Base-by-base conservation (phyloP, 1,140 invertebrate genomes). In the Amphibalanus amphitrite region DNA sequence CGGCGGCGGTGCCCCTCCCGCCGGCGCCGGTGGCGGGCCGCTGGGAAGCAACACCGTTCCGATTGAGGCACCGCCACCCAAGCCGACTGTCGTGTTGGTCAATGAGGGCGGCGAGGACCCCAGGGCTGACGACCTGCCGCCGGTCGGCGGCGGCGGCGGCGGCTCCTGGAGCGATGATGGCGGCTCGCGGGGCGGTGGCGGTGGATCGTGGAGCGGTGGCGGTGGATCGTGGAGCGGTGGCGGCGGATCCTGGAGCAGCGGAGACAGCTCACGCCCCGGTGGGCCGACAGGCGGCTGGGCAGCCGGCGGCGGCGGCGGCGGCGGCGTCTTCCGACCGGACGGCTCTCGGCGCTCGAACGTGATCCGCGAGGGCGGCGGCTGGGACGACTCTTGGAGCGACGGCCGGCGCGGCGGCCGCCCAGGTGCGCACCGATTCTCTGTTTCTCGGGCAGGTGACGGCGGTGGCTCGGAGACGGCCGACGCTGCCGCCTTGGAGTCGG, bases 101-200 rank as follows among this genome's bases (percentile, higher is more conserved):
- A 72, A 25, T 30, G 64, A 33, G 23, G 47, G 47, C 47, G 47
- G 47, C 47, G 47, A 59, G 47, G 47, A 59, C 23, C 47, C 47
- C 1, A 59, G 23, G 10, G 47, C 47, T 20, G 23, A 20, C 20
- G 13, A 13, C 3, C 13, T 23, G 13, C 47, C 47, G 47, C 47
- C 47, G 6, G 1, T 1, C 47, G 17, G 47, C 47, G 47, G 47
- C 47, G 38, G 38, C 38, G 47, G 47, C 47, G 47, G 47, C 17
- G 47, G 47, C 3, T 59, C 47, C 17, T 59, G 47, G 47, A 59
- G 47, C 47, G 47, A 20, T 23, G 47, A 20, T 20, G 47, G 47
- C 20, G 47, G 47, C 17, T 23, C 13, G 1, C 23, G 47, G 47
- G 23, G 47, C 47, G 47, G 47, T 59, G 47, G 47, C 47, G 47